Evolutionary conservation across 2,113 vertebrate genomes (phyloP).

Genomic region (Noturus placidus): DNA sequence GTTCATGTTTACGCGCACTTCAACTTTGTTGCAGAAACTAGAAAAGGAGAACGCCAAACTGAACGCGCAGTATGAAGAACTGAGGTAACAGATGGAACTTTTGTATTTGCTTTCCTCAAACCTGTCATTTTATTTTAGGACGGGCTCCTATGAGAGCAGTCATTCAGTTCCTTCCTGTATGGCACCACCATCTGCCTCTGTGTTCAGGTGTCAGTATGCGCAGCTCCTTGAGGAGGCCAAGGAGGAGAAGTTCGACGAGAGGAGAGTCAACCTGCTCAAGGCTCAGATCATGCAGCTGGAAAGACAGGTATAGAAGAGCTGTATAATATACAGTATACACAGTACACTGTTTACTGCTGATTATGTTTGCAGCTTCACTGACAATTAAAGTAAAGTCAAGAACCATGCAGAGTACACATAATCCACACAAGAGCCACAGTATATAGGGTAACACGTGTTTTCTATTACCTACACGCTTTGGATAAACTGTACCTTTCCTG

Average conservation of each 20-base stretch:
- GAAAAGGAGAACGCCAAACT: conserved; percentile 68
- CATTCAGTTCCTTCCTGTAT: conserved; percentile 49
- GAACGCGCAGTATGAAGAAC: conserved; percentile 69
- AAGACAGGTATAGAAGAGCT: conserved; percentile 56
- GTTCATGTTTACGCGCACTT: conserved; percentile 53
- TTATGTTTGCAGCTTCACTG: not conserved
- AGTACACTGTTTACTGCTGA: not conserved
- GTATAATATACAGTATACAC: not conserved
- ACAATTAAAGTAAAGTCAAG: not conserved
- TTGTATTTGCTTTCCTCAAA: conserved; percentile 33
- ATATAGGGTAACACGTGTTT: not conserved
- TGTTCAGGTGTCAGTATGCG: conserved; percentile 67
- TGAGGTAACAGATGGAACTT: conserved; percentile 60
- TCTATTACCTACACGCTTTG: not conserved
- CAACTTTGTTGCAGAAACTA: conserved; percentile 59
- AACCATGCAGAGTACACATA: not conserved
- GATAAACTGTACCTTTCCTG: not conserved
- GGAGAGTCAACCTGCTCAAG: conserved; percentile 63
- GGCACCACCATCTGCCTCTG: conserved; percentile 37
- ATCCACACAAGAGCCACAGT: not conserved
- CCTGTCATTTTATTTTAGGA: not conserved
- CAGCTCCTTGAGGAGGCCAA: conserved; percentile 63
- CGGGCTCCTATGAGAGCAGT: conserved; percentile 27
- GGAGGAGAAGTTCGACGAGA: conserved; percentile 69
- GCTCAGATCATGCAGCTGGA: conserved; percentile 62